These are phyloP conservation scores for Prionace glauca DNA, from an alignment of 2,797 vertebrate genomes.

Conservation along the genomic window DNA sequence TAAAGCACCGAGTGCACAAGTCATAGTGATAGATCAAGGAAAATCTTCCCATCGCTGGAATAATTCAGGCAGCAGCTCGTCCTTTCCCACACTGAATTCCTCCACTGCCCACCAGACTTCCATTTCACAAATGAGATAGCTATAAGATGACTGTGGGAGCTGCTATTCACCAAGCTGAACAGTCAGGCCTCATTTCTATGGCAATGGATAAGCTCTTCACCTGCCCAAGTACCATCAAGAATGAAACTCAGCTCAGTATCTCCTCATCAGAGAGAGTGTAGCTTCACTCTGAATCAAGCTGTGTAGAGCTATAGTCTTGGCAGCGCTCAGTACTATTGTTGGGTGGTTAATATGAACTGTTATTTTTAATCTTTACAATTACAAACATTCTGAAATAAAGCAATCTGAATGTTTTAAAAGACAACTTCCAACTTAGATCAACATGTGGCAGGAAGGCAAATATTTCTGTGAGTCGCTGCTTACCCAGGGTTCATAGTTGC, in stretches of 20 bases:
- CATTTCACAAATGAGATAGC: background rate
- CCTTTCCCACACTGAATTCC: background rate
- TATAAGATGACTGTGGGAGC: background rate
- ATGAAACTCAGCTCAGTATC: background rate
- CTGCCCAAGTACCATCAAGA: too few species aligned
- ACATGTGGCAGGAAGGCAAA: background rate
- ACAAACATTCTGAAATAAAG: background rate
- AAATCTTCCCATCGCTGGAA: too few species aligned
- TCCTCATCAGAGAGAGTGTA: background rate
- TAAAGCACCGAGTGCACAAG: too few species aligned
- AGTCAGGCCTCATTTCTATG: background rate
- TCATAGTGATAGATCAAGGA: too few species aligned
- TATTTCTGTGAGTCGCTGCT: slow-evolving; percentile 34
- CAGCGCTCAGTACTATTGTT: background rate
- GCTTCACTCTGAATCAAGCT: background rate
- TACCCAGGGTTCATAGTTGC: slow-evolving; percentile 58
- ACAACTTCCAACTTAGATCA: background rate
- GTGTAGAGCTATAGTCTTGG: background rate
- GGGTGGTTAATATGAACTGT: background rate
- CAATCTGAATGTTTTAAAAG: too few species aligned
- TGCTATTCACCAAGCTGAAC: background rate
- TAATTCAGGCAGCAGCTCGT: too few species aligned
- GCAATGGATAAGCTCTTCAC: background rate
- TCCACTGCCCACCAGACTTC: background rate
- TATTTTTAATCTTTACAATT: background rate